phyloP scores from a whole-genome alignment of 1,140 invertebrate genomes.

The Drosophila ananassae region DNA sequence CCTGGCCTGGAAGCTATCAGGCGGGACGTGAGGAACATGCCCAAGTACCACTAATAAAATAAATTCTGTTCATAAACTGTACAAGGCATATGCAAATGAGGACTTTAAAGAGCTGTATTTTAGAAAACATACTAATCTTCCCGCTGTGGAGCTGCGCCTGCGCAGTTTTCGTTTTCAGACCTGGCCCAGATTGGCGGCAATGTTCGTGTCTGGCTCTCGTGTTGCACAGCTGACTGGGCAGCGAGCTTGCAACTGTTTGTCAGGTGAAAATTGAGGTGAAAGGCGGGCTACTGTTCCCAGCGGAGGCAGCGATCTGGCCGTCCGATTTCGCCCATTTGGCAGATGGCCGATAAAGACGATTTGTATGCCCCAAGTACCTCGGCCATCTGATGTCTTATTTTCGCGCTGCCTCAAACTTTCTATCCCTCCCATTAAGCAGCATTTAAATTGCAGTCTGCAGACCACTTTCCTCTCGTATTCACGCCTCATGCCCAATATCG shows the following conservation, averaged over 20 bases:
- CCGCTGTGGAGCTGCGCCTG: constrained; percentile 27
- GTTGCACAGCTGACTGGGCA: constrained; percentile 52
- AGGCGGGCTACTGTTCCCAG: constrained; percentile 57
- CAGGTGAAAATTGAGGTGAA: constrained; percentile 66
- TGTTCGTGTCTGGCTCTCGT: constrained; percentile 49
- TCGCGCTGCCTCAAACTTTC: constrained; percentile 7
- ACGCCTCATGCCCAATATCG: constrained; percentile 2
- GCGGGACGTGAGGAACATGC: constrained; percentile 50
- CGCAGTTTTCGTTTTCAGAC: constrained; percentile 32
- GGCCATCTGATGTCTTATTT: constrained; percentile 10
- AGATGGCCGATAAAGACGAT: constrained; percentile 35
- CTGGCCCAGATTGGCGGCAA: constrained; percentile 55
- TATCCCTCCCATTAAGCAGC: too few relatives aligned
- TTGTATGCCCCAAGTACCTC: constrained; percentile 28
- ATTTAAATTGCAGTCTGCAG: not conserved
- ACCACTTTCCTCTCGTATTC: constrained; percentile 6
- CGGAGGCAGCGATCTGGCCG: constrained; percentile 40
- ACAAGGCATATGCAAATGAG: not conserved
- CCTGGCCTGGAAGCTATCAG: constrained; percentile 49
- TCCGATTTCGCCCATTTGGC: constrained; percentile 48
- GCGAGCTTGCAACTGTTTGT: constrained; percentile 41
- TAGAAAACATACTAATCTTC: not conserved
- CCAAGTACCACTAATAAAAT: not conserved
- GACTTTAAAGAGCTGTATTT: not conserved
- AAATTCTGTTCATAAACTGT: not conserved